Conservation (phyloP, 2,888 invertebrate genomes). For the Phaonia tiefii region DNA sequence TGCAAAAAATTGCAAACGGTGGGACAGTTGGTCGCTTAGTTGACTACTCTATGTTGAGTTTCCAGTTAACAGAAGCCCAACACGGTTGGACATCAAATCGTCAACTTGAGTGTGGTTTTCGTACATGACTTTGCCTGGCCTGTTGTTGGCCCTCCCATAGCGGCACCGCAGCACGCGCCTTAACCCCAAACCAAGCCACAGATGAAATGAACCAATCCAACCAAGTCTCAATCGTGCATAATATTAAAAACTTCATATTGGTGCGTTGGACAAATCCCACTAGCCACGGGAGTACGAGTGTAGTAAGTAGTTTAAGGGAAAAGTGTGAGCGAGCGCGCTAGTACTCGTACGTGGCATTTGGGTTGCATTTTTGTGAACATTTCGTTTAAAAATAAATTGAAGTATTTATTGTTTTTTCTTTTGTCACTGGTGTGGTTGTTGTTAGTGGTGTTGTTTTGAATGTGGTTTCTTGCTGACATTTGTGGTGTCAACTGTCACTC, state of each 20-base stretch:
- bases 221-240: slow-evolving; percentile 41
- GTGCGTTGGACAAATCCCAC: slow-evolving; percentile 1
- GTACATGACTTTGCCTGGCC: slow-evolving; percentile 60
- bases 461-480: slow-evolving; percentile 66
- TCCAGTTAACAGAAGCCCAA: slow-evolving; percentile 61
- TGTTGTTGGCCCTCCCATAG: slow-evolving; percentile 78
- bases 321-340: no score
- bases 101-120: slow-evolving; percentile 65
- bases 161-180: slow-evolving; percentile 79
- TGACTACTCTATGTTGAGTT: not conserved
- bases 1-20: slow-evolving; percentile 18
- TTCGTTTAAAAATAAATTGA: no score
- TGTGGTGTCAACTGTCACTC: slow-evolving; percentile 70
- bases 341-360: slow-evolving; percentile 24
- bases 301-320: slow-evolving; percentile 1
- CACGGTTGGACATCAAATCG: slow-evolving; percentile 69
- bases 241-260: slow-evolving; percentile 37
- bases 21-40: slow-evolving; percentile 1
- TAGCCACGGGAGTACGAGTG: not conserved
- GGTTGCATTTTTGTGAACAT: slow-evolving; percentile 45
- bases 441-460: slow-evolving; percentile 56
- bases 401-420: no score
- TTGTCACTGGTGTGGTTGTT: slow-evolving; percentile 45
- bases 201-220: slow-evolving; percentile 15
- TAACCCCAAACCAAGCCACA: slow-evolving; percentile 50